Evolutionary conservation across 2,113 vertebrate species (phyloP).

Genomic region (Poicephalus meyeri): DNA sequence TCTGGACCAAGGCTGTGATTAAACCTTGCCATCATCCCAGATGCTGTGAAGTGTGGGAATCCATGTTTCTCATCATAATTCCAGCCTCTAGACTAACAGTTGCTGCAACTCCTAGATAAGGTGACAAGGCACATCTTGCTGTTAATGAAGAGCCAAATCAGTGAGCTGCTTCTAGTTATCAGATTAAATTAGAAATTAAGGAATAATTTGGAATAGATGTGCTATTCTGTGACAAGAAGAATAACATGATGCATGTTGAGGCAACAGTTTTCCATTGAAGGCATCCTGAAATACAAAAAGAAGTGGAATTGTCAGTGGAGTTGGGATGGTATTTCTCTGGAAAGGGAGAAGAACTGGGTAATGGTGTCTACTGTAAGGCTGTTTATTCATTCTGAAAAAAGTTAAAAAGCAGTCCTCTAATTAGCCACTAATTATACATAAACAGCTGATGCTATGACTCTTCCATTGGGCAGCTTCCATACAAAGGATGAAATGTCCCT

Average conservation of each 20-base stretch:
- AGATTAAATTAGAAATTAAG: neutral
- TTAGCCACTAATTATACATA: neutral
- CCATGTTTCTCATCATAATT: neutral
- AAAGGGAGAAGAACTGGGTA: neutral
- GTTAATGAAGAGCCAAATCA: neutral
- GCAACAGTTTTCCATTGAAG: neutral
- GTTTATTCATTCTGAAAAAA: neutral
- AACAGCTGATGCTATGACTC: neutral
- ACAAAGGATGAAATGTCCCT: accelerated
- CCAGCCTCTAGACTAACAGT: neutral
- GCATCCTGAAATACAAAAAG: neutral
- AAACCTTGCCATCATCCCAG: neutral
- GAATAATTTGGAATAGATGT: neutral
- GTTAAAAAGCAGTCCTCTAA: neutral
- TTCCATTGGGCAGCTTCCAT: neutral
- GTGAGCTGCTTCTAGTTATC: neutral
- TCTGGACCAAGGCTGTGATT: neutral
- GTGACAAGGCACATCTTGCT: neutral
- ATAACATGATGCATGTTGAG: neutral
- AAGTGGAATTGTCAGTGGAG: neutral
- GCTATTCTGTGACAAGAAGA: neutral
- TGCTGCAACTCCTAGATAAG: neutral
- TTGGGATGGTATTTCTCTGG: neutral
- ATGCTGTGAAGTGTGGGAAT: neutral
- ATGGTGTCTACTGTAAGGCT: neutral